These are phyloP conservation scores for Autographa pulchrina DNA, from an alignment of 2,888 invertebrate genomes.

Conservation along the genomic window DNA sequence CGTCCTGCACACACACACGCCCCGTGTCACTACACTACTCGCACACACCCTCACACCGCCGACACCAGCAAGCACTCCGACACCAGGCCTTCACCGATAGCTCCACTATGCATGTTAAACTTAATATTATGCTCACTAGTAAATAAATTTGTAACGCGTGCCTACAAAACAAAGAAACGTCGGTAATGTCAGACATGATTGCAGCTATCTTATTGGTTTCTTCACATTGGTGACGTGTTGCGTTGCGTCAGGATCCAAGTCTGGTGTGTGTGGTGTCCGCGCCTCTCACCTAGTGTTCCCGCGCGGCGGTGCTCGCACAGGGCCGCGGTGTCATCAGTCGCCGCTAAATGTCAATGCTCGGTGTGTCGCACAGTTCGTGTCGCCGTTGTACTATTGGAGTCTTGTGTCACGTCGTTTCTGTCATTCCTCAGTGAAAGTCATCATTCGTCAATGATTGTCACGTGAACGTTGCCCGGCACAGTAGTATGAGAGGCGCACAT, in stretches of 20 bases:
- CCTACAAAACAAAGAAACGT: neutral
- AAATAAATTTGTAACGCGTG: neutral
- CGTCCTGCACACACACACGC: conserved; percentile 82
- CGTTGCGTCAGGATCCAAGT: neutral
- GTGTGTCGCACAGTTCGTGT: neutral
- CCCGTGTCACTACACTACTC: conserved; percentile 51
- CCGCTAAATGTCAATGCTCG: neutral
- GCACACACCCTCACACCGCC: conserved; percentile 56
- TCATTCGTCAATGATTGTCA: neutral
- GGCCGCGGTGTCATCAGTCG: neutral
- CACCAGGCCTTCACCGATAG: conserved; percentile 55
- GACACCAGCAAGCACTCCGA: conserved; percentile 56
- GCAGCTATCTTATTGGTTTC: neutral
- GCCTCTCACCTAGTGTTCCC: neutral
- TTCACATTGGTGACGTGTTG: neutral
- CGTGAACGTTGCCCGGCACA: neutral
- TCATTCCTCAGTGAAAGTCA: neutral
- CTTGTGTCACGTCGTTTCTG: neutral
- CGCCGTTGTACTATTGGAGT: neutral
- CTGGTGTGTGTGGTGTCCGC: neutral
- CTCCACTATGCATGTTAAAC: conserved; percentile 26
- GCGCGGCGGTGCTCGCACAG: neutral
- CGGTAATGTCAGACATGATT: neutral
- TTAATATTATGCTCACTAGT: conserved; percentile 11
- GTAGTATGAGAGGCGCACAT: neutral